Evolutionary conservation across 1,140 invertebrate genomes (phyloP), one percentile per base, ranked within the genome.

Genomic region (Leucophenga varia): DNA sequence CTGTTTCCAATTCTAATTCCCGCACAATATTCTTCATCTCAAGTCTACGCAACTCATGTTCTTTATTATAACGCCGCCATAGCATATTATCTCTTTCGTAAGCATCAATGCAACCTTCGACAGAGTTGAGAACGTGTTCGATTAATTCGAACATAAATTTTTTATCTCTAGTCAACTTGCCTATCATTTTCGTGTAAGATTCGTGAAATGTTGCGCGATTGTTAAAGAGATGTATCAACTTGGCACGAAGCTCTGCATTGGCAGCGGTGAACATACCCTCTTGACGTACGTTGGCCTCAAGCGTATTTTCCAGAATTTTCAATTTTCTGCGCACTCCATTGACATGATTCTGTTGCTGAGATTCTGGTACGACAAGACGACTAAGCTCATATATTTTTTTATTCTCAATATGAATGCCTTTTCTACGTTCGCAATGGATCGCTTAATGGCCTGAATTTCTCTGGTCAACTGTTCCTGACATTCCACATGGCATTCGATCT

Each of bases 11-110:
- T n/a, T 47, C 52, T 10, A 42, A 38, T 39, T 52, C 47, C 8
- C 52, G 42, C 36, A 52, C 47, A 17, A 49, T 46, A 9, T 43
- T 39, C 12, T 54, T 42, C 49, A 55, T 54, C 41, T 58, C 55
- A 5, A 46, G 28, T n/a, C 39, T 52, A 4, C 32, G 38, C 12
- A 38, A 17, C 34, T 54, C 47, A 3, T 14, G 21, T 25, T 55
- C 52, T 18, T 47, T 41, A 9, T 3, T 34, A 17, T 44, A 35
- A n/a, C 38, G 30, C 34, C 46, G 44, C 2, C 18, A 13, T n/a
- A 58, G 3, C 9, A 21, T 41, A 20, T 52, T 43, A 9, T 51
- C 43, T 25, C 49, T 55, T 9, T 52, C 45, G 39, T 48, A 49
- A 14, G 43, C 18, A 18, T 49, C 38, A 20, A 46, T 49, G 13